phyloP scores from a whole-genome alignment of 2,797 vertebrate genomes.

The Spea hammondii region DNA sequence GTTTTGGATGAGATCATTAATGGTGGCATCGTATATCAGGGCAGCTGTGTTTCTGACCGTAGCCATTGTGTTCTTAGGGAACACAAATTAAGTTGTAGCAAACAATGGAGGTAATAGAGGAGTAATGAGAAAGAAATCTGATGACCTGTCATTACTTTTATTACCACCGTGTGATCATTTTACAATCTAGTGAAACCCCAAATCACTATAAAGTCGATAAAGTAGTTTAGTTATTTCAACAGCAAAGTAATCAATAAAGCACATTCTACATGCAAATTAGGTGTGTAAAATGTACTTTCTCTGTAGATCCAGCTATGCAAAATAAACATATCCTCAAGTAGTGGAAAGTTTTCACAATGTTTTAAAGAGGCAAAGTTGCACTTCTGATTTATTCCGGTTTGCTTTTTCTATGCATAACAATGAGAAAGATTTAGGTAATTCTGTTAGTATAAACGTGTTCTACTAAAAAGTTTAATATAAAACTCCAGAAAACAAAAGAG shows the following conservation, averaged over 20 bases:
- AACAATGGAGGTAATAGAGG: background rate
- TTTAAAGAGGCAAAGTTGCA: background rate
- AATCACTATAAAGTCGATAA: background rate
- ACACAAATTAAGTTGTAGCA: background rate
- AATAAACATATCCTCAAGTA: background rate
- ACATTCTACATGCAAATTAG: background rate
- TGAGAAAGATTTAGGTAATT: background rate
- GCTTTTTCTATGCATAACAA: slow-evolving; percentile 5
- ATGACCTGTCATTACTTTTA: background rate
- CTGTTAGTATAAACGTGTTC: background rate
- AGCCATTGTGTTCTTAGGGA: background rate
- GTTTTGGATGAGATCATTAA: too few relatives aligned
- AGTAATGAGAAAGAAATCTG: background rate
- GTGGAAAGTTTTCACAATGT: background rate
- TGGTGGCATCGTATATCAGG: too few relatives aligned
- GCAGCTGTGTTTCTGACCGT: background rate
- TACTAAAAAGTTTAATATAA: background rate
- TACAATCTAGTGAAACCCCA: background rate
- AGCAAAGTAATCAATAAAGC: background rate
- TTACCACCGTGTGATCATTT: background rate
- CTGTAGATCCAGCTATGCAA: background rate
- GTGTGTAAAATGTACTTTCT: background rate
- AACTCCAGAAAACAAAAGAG: too few relatives aligned
- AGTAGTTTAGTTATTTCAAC: background rate
- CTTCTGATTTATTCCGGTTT: background rate